Evolutionary conservation across 2,888 invertebrate genomes (phyloP), one percentile per base, ranked within the genome.

Genomic region (Rhingia campestris): DNA sequence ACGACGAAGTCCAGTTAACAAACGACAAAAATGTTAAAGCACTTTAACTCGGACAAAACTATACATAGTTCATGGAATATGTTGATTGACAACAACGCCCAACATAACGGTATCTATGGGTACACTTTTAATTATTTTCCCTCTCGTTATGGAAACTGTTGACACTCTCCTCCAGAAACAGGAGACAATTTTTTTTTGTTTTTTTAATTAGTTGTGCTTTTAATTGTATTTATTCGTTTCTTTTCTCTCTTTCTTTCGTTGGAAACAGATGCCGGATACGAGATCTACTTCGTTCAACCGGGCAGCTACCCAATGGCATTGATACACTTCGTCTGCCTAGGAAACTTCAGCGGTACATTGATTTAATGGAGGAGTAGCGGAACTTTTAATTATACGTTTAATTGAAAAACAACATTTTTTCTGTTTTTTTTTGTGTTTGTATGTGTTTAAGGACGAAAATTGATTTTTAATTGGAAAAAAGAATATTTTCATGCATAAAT

Each of bases 271-370:
- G 96, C 89, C 91, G 91, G 30, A 93, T 97, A 53, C 93, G 97
- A 76, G 92, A 94, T 54, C 89, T 91, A 70, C 90, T 97, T 58
- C 94, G 95, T 92, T 88, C 92, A 41, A 95, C 95, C 88, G 95
- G 94, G 90, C 94, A 95, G 86, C 89, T 97, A 49, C 97, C 97
- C 0, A 93, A 94, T 86, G 96, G 96, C 10, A 95, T 96, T 86
- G 92, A 93, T 86, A 93, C 93, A 22, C 89, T 97, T 58, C 93
- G 94, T 4, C 91, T 96, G 86, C 96, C 96, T 0, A 91, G 92
- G 47, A 91, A 93, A 37, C 89, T 96, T 81, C 94, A 94, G 88
- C 93, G 93, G 87, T 96, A 96, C 91, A 91, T 96, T 86, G 96
- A 96, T 92, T 92, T 96, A 66, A 92, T 95, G 89, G 93, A 94